Conservation (phyloP, 2,797 vertebrate genomes). For the Myiotriccus ornatus region DNA sequence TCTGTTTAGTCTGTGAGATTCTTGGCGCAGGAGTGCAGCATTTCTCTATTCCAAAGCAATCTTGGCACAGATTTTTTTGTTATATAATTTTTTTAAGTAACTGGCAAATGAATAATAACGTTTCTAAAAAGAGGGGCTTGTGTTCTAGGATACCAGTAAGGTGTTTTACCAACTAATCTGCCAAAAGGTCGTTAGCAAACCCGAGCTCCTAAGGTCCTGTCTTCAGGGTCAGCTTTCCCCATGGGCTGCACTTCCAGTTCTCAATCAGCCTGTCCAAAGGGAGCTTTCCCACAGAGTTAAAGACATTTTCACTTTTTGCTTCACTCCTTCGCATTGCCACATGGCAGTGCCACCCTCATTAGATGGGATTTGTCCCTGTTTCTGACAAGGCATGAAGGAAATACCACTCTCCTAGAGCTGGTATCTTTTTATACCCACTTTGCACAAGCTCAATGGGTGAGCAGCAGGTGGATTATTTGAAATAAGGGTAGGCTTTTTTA, state of each 20-base stretch:
- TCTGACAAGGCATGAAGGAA: slow-evolving; percentile 14
- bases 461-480: slow-evolving; percentile 44
- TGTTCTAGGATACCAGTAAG: background rate
- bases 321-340: background rate
- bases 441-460: slow-evolving; percentile 1
- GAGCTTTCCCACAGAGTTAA: background rate
- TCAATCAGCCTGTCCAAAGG: background rate
- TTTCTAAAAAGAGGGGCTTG: background rate
- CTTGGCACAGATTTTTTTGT: slow-evolving; percentile 18
- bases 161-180: slow-evolving; percentile 42
- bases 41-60: slow-evolving; percentile 30
- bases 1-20: slow-evolving; percentile 54
- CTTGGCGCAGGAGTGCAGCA: background rate
- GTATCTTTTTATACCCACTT: slow-evolving; percentile 4
- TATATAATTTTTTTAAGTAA: slow-evolving; percentile 43
- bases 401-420: background rate
- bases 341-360: slow-evolving; percentile 44
- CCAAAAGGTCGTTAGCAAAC: slow-evolving; percentile 28
- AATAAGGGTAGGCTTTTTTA: slow-evolving; percentile 1
- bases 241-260: background rate
- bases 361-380: background rate
- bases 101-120: background rate
- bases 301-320: background rate
- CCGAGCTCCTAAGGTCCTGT: background rate
- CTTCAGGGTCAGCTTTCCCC: background rate